Conservation (phyloP, 1,140 invertebrate genomes). For the Atta colombica region DNA sequence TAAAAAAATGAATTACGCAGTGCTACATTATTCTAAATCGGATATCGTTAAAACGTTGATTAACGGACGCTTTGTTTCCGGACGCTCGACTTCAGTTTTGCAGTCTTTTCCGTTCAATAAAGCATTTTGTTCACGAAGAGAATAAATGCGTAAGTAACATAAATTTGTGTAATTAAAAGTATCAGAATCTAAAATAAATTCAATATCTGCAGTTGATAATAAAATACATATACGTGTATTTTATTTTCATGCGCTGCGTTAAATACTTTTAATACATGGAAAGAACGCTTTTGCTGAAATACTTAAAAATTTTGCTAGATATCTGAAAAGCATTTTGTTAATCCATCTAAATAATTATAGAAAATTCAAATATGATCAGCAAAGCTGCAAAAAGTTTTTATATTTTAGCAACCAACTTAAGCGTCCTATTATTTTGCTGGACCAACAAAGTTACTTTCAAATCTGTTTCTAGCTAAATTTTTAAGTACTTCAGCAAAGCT, state of each 20-base stretch:
- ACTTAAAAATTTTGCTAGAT: too few species aligned
- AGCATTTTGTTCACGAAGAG: constrained; percentile 20
- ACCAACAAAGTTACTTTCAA: too few species aligned
- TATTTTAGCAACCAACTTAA: too few species aligned
- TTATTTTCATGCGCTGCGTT: neutral
- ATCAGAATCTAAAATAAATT: neutral
- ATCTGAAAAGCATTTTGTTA: too few species aligned
- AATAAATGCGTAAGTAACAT: neutral
- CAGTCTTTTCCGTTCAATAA: neutral
- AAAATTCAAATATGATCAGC: too few species aligned
- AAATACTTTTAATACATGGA: neutral
- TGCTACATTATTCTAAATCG: constrained; percentile 29
- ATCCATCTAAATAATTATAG: too few species aligned
- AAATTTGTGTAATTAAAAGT: neutral
- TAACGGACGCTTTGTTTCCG: constrained; percentile 36
- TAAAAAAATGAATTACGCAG: constrained; percentile 38
- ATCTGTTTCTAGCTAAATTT: too few species aligned
- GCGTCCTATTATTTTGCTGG: too few species aligned
- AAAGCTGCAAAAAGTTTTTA: too few species aligned
- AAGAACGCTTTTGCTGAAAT: too few species aligned
- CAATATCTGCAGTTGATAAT: neutral
- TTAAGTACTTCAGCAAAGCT: too few species aligned
- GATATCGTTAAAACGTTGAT: constrained; percentile 51
- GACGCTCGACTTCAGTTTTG: constrained; percentile 1
- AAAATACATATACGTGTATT: neutral